Evolutionary conservation across 92 coral and sea anemone genomes (phyloP).

Genomic region (Paramuricea clavata): DNA sequence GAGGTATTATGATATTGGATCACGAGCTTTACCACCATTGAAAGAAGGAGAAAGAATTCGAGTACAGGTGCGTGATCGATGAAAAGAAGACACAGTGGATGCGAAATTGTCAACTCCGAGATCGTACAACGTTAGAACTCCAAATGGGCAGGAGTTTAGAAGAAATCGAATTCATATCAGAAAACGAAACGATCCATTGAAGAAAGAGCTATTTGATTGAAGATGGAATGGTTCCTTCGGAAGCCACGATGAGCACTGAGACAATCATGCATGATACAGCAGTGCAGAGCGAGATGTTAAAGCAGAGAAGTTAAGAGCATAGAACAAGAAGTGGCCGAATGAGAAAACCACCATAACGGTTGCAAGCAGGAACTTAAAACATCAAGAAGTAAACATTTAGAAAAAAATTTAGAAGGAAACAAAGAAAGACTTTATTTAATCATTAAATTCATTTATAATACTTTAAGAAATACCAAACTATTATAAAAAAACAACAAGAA

Average conservation of each 20-base stretch:
- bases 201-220: not conserved
- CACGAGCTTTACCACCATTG: slow-evolving; percentile 51
- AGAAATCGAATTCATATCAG: slow-evolving; percentile 43
- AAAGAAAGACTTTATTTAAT: no score
- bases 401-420: no score
- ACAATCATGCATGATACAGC: no score
- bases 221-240: not conserved
- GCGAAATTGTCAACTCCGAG: slow-evolving; percentile 43
- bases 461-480: no score
- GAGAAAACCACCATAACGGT: slow-evolving; percentile 43
- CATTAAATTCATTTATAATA: no score
- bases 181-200: not conserved
- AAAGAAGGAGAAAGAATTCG: slow-evolving; percentile 49
- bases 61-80: slow-evolving; percentile 52
- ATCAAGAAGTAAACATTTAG: no score
- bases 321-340: slow-evolving; percentile 47
- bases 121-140: slow-evolving; percentile 49
- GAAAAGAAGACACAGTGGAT: slow-evolving; percentile 61
- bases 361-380: slow-evolving; percentile 11
- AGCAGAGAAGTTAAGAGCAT: slow-evolving; percentile 10
- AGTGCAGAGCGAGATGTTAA: no score
- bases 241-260: not conserved
- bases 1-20: slow-evolving; percentile 31
- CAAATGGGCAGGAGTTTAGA: slow-evolving; percentile 51
- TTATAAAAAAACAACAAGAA: no score